These are phyloP conservation scores for Gymnopithys bicolor DNA, from an alignment of 2,797 vertebrate genomes.

Conservation along the genomic window DNA sequence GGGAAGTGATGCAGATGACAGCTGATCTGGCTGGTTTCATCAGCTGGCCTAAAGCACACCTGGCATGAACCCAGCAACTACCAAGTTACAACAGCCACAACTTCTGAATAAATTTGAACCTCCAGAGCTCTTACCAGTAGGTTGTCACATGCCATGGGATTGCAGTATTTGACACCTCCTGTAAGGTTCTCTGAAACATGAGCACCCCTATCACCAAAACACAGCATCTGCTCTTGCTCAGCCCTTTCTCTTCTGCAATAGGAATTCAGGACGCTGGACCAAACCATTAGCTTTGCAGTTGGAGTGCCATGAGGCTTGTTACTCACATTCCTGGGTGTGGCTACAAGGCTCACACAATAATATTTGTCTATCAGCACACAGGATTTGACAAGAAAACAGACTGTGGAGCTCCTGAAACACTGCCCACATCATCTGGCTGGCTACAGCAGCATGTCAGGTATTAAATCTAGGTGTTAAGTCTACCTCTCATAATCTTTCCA, in stretches of 20 bases:
- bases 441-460: not conserved
- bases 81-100: not conserved
- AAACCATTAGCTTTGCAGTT: not conserved
- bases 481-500: not conserved
- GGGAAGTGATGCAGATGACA: accelerated
- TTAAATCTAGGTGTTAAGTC: not conserved
- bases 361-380: not conserved
- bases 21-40: not conserved
- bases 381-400: not conserved
- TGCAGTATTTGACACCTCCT: not conserved
- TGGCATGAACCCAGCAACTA: not conserved
- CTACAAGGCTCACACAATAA: not conserved
- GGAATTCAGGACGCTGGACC: not conserved
- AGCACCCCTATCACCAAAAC: accelerated
- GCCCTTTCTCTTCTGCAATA: not conserved
- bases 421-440: not conserved
- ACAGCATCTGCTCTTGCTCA: not conserved
- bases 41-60: not conserved
- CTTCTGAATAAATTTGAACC: not conserved
- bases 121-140: not conserved
- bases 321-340: not conserved
- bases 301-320: not conserved
- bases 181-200: not conserved
- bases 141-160: not conserved
- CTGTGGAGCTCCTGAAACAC: not conserved